A percentile compares a stretch with the other conserved stretches of the same genome.
Evolutionary conservation across 1,140 invertebrate genomes (phyloP).

Genomic region (Drosophila tsacasi): DNA sequence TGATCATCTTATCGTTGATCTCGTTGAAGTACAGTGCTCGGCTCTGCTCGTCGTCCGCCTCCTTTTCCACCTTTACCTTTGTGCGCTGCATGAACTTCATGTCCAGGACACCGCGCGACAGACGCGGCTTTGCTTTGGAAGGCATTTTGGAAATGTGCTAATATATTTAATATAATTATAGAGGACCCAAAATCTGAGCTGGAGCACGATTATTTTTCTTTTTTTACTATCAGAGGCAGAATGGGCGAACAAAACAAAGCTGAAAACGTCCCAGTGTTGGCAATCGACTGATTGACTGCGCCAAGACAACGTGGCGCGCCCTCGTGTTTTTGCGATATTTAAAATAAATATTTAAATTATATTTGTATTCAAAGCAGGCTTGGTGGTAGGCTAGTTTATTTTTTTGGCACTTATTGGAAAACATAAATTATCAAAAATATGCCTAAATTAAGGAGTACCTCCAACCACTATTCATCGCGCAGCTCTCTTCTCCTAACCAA

Average conservation of each 20-base stretch:
- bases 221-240: not conserved
- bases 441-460: constrained; percentile 6
- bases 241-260: constrained; percentile 64
- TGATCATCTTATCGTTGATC: constrained; percentile 87
- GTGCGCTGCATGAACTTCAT: constrained; percentile 97
- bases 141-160: constrained; percentile 53
- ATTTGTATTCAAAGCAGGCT: not conserved
- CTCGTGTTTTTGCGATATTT: constrained; percentile 24
- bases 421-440: constrained; percentile 1
- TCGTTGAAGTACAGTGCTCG: constrained; percentile 87
- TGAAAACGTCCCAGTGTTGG: constrained; percentile 13
- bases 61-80: constrained; percentile 92
- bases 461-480: not conserved
- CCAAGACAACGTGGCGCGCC: constrained; percentile 38
- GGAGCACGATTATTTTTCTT: constrained; percentile 47
- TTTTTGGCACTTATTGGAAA: constrained; percentile 1
- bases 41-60: constrained; percentile 90
- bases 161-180: not conserved
- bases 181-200: not conserved
- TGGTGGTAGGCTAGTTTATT: not conserved
- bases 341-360: constrained; percentile 25
- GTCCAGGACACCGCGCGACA: constrained; percentile 90
- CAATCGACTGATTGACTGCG: not conserved
- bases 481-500: too few relatives aligned
- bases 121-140: constrained; percentile 80